Conservation (phyloP, 2,113 vertebrate species). For the Stegostoma tigrinum region DNA sequence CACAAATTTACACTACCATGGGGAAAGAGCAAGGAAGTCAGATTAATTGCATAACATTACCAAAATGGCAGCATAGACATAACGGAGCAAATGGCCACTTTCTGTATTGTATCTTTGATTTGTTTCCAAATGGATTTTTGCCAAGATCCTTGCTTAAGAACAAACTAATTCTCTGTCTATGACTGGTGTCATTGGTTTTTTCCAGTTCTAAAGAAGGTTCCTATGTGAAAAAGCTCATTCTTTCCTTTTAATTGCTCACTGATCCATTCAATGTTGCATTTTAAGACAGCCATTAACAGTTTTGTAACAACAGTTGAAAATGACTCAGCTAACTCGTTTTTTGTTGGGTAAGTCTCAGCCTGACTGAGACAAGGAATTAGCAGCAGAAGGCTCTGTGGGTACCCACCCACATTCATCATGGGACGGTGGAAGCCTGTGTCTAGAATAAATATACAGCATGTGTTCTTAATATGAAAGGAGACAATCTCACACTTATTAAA, state of each 20-base stretch:
- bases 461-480: not conserved
- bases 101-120: not conserved
- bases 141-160: not conserved
- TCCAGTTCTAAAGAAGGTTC: not conserved
- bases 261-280: not conserved
- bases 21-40: not conserved
- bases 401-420: not conserved
- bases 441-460: not conserved
- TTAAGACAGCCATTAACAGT: not conserved
- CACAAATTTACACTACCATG: not conserved
- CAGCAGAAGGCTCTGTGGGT: not conserved
- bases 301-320: constrained; percentile 8
- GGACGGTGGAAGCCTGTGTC: not conserved
- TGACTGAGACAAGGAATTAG: not conserved
- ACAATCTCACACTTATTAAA: not conserved
- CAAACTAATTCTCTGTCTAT: not conserved
- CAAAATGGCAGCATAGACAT: not conserved
- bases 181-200: not conserved
- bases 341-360: not conserved
- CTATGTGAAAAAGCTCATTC: not conserved
- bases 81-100: not conserved
- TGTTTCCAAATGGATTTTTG: not conserved
- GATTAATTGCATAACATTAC: not conserved
- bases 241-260: not conserved
- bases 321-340: not conserved